Base-by-base conservation (phyloP, 2,888 invertebrate genomes). In the Gnatocerus cornutus region DNA sequence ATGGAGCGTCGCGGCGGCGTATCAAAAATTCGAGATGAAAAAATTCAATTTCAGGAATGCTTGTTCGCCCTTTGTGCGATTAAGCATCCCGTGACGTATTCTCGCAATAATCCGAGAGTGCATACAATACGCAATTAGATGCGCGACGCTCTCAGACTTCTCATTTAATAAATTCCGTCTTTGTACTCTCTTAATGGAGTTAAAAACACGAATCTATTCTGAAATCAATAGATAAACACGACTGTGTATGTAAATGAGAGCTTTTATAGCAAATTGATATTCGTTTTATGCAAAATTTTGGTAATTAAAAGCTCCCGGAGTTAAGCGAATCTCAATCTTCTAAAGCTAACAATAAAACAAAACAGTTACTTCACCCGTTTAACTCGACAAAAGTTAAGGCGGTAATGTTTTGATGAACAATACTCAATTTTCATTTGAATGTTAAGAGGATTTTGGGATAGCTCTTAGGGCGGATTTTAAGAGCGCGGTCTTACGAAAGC, bases 221-320 rank as follows among this genome's bases (percentile, higher is more conserved):
- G 12, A 29, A 59, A 55, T 55, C 48, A 55, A 68, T 68, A 45
- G 48, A 68, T 62, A 55, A 68, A 5, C 9, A 43, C 52, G 13
- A 41, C 8, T 45, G 53, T 8, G 41, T 63, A 68, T 68, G 62
- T 55, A 68, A 63, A 68, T 68, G 16, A 13, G 33, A 5, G 29
- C 48, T 30, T 61, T 68, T 56, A 68, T 55, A 14, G 62, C 55
- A 37, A 68, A 68, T 68, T 62, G 62, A 56, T 64, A 56, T 62
- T 45, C 48, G 46, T 48, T 63, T 62, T 62, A 68, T 68, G 62
- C 56, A 63, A 68, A 68, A 66, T 68, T 45, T 56, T 16, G 55
- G 48, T 68, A 48, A 55, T 68, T 62, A 56, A 62, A 45, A 53
- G 67, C 53, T 5, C 27, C 1, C 33, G 12, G 46, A 30, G n/a